Evolutionary conservation across 1,140 invertebrate genomes (phyloP).

Genomic region (Probaryconus sp.): DNA sequence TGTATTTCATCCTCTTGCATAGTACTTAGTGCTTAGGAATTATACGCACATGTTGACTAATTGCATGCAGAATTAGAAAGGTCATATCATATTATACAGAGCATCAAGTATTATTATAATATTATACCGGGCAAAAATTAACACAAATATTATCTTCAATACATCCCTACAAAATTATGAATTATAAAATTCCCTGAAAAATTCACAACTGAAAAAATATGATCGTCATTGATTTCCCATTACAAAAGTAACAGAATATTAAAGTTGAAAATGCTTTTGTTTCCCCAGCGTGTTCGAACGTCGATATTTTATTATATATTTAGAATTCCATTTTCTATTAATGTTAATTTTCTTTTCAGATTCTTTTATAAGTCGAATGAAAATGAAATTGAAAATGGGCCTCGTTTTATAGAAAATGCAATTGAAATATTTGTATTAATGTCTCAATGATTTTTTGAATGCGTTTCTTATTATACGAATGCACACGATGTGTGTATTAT

Average conservation of each 20-base stretch:
- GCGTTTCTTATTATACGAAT: too few species aligned
- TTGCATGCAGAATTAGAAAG: constrained; percentile 7
- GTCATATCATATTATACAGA: constrained; percentile 13
- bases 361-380: constrained; percentile 1
- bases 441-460: constrained; percentile 25
- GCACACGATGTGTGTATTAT: too few species aligned
- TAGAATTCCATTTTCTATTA: constrained; percentile 28
- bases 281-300: constrained; percentile 31
- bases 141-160: too few species aligned
- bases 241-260: constrained; percentile 20
- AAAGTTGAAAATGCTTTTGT: constrained; percentile 21
- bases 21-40: constrained; percentile 53
- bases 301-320: constrained; percentile 10
- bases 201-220: constrained; percentile 10
- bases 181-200: too few species aligned
- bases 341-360: constrained; percentile 3
- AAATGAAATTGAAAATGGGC: not conserved
- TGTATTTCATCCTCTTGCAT: constrained; percentile 49
- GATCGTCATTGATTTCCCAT: too few species aligned
- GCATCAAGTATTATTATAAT: too few species aligned
- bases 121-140: too few species aligned
- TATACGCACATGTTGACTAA: constrained; percentile 46
- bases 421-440: constrained; percentile 2
- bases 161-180: too few species aligned
- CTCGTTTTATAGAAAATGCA: constrained; percentile 1